Evolutionary conservation across 2,113 vertebrate species (phyloP).

Genomic region (Trichechus manatus): DNA sequence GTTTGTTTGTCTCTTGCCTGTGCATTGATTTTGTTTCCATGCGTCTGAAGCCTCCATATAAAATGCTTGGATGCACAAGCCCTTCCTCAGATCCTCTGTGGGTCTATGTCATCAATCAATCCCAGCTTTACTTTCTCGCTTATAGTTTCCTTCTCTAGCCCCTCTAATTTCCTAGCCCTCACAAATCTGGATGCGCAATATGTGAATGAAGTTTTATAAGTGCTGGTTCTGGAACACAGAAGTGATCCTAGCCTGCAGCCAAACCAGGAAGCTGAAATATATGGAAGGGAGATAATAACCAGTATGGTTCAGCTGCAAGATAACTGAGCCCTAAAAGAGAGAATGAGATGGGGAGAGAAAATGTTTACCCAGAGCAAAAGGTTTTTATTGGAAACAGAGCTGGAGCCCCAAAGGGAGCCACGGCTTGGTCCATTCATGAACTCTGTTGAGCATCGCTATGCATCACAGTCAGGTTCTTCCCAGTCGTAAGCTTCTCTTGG

Average conservation of each 20-base stretch:
- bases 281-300: not conserved
- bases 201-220: too few relatives aligned
- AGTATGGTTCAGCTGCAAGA: not conserved
- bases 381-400: not conserved
- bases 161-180: not conserved
- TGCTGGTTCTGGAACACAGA: not conserved
- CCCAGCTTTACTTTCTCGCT: not conserved
- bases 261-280: not conserved
- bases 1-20: not conserved
- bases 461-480: not conserved
- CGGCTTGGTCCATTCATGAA: not conserved
- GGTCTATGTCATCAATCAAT: not conserved
- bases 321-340: not conserved
- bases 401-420: not conserved
- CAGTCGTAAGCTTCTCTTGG: not conserved
- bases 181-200: not conserved
- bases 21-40: not conserved
- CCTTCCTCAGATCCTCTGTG: not conserved
- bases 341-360: not conserved
- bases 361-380: not conserved
- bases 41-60: not conserved
- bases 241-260: not conserved
- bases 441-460: fast-evolving
- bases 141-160: not conserved
- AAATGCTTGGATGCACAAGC: not conserved